Evolutionary conservation across 2,113 vertebrate species (phyloP).

Genomic region (Limnothrissa miodon): DNA sequence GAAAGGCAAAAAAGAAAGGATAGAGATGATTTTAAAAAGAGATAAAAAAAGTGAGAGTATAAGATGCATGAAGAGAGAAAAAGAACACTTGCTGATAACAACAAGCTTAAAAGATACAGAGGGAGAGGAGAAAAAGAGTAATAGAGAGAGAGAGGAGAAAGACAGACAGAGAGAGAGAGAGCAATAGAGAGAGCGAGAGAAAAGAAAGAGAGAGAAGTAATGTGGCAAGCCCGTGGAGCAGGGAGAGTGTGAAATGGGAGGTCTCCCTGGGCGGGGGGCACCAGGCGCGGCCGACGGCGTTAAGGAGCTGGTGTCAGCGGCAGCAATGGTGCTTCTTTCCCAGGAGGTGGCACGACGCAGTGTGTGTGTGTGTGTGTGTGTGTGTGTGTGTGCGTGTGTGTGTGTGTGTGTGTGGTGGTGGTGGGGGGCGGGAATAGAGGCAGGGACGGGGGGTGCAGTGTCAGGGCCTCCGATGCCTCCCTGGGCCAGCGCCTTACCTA

Average conservation of each 20-base stretch:
- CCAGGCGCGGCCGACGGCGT: too few relatives aligned
- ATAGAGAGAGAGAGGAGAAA: neutral
- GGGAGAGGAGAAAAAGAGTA: neutral
- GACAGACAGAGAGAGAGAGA: neutral
- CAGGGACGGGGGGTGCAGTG: neutral
- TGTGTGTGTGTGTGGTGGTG: too few relatives aligned
- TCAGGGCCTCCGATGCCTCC: neutral
- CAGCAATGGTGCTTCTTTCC: neutral
- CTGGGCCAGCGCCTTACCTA: slow-evolving; percentile 64
- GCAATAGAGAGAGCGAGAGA: neutral
- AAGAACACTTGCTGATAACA: too few relatives aligned
- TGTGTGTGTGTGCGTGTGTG: too few relatives aligned
- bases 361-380: too few relatives aligned
- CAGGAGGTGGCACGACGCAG: neutral
- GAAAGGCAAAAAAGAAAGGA: neutral
- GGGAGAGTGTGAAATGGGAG: neutral
- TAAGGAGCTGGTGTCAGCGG: neutral
- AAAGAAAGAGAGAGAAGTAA: neutral
- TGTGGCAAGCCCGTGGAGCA: neutral
- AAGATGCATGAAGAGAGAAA: neutral
- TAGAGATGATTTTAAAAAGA: neutral
- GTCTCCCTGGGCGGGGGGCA: too few relatives aligned
- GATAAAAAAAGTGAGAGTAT: neutral
- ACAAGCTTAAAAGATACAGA: neutral
- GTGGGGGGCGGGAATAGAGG: neutral